Evolutionary conservation across 2,888 invertebrate genomes (phyloP), one percentile per base, ranked within the genome.

Genomic region (Clistopyga incitator): DNA sequence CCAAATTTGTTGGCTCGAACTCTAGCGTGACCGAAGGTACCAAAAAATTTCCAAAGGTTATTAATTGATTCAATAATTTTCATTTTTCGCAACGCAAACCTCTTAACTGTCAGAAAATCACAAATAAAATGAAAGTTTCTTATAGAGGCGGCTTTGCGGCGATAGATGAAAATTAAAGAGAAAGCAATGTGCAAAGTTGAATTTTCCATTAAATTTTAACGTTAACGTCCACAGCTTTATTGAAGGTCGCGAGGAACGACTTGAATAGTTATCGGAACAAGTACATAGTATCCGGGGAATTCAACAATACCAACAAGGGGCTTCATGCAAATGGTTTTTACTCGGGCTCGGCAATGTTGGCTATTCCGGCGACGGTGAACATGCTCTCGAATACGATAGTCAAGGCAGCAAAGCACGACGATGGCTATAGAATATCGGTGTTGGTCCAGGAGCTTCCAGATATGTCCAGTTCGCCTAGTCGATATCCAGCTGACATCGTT

Each of bases 341-440:
- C 90, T 95, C 95, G 0, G 94, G 94, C 1, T 90, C 93, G 15
- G 92, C 94, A 0, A 92, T 93, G 0, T 95, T 95, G 91, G 93
- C 95, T 61, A 93, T 95, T 10, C 95, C 95, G 0, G 93, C 95
- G 2, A 94, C 94, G 0, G 85, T 95, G 20, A 94, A 94, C 91
- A 81, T 94, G 78, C 86, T 95, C 4, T 90, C 94, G 38, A 95
- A 95, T 88, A 52, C 94, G 42, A 76, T 94, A 10, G 83, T 94
- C 10, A 92, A 91, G 80, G 82, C 70, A 6, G 23, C 88, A 0
- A 89, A 87, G 0, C 88, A 88, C 3, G 85, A 89, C n/a, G 86
- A 91, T n/a, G 68, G 70, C 15, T 89, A 89, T 72, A 88, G 87
- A 2, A 92, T 93, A 38, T 82, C 84, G 23, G 15, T 89, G 13